Evolutionary conservation across 2,113 vertebrate genomes (phyloP), one percentile per base, ranked within the genome.

Genomic region (Urocolius indicus): DNA sequence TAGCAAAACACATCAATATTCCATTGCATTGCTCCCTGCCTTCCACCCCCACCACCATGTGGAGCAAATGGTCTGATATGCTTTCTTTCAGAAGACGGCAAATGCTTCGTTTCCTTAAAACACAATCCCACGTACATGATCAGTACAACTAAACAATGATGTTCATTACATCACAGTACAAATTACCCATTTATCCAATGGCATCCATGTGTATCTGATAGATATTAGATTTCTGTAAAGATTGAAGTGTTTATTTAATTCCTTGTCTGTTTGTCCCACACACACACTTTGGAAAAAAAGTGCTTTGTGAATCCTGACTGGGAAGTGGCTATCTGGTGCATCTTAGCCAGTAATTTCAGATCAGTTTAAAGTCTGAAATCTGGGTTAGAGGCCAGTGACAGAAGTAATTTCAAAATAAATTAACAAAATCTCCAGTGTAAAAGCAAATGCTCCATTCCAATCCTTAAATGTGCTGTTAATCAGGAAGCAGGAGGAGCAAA

Each of bases 401-500:
- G 43, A 92, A 94, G 57, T 74, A 30, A 68, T 90, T 91, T 59
- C 49, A 81, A 79, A 90, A 62, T 66, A 91, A 96, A 87, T 88
- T 63, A 79, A 43, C 68, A 78, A 58, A 58, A 77, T 95, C 20
- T 4, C 85, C 54, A 52, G 22, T 84, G 62, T 77, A 84, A 82
- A 96, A 94, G 79, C 59, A 86, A 97, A 81, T 89, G 89, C 67
- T 84, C 59, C 46, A 72, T 85, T 78, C 22, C 61, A 74, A 11
- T 95, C 90, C 65, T 67, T 92, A 78, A 84, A 94, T 65, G 68
- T 62, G 68, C 55, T 89, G 74, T 84, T 96, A 88, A 87, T 95
- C 69, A 82, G 78, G 96, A 96, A 93, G 90, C 81, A 85, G 67
- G 48, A 94, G 10, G 48, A 82, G 87, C 73, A 79, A 82, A 85